Evolutionary conservation across 2,888 invertebrate species (phyloP).

Genomic region (Drosophila mulleri): DNA sequence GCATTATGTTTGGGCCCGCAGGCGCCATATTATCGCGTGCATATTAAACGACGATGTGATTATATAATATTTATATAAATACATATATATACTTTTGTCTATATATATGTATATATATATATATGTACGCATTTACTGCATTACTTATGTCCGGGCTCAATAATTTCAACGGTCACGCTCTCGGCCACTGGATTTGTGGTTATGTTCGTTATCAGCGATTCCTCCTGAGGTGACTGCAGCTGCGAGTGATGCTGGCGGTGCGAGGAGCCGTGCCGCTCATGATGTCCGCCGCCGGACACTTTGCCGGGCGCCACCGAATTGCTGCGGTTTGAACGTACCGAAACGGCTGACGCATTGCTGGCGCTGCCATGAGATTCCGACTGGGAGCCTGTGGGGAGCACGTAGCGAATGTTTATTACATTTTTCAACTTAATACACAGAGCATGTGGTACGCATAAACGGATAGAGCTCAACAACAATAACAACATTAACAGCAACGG

Average conservation of each 20-base stretch:
- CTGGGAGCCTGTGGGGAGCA: conserved; percentile 53
- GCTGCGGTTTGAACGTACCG: conserved; percentile 89
- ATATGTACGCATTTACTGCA: conserved; percentile 5
- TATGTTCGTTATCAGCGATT: conserved; percentile 83
- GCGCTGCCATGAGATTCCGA: conserved; percentile 90
- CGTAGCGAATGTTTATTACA: conserved; percentile 12
- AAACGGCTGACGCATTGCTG: conserved; percentile 91
- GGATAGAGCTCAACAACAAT: conserved; percentile 10
- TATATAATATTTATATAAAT: conserved; percentile 8
- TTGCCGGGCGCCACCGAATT: conserved; percentile 83
- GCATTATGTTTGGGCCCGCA: conserved; percentile 46
- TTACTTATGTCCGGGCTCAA: conserved; percentile 87
- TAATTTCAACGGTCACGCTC: conserved; percentile 91
- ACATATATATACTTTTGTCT: background rate
- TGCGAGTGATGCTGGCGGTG: conserved; percentile 70
- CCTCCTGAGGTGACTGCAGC: conserved; percentile 78
- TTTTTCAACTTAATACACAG: background rate
- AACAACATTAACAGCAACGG: conserved; percentile 15
- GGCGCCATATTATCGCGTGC: conserved; percentile 68
- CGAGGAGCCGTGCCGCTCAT: conserved; percentile 74
- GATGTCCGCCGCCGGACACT: conserved; percentile 63
- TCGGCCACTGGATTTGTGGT: conserved; percentile 86
- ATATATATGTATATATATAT: background rate
- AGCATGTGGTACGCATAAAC: conserved; percentile 11
- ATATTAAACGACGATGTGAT: conserved; percentile 57